Percentiles rank a stretch among this genome's conserved stretches.
These are phyloP conservation scores for Diachrysia chrysitis DNA, from an alignment of 2,888 invertebrate species.

Conservation along the genomic window DNA sequence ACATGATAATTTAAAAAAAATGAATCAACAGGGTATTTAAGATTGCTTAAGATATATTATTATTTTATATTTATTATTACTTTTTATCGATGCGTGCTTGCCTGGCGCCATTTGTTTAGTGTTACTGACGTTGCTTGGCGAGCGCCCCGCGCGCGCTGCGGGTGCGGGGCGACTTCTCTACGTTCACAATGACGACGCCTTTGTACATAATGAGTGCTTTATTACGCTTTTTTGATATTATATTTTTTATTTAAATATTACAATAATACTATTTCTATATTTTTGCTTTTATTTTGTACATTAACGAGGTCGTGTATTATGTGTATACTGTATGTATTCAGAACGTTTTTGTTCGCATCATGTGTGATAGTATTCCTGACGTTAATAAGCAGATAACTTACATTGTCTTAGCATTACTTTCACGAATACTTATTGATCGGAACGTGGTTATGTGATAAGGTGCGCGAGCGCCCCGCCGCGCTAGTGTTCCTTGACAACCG, in stretches of 20 bases:
- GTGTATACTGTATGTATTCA: constrained; percentile 43
- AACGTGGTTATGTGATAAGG: constrained; percentile 37
- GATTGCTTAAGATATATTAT: constrained; percentile 87
- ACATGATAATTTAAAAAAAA: constrained; percentile 76
- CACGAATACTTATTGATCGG: constrained; percentile 29
- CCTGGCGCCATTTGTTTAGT: constrained; percentile 71
- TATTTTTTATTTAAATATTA: constrained; percentile 71
- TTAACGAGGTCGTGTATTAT: constrained; percentile 51
- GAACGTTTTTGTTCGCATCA: constrained; percentile 33
- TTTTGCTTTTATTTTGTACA: constrained; percentile 73
- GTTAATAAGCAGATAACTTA: constrained; percentile 34
- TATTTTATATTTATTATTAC: constrained; percentile 86
- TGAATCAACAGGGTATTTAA: constrained; percentile 89
- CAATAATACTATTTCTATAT: constrained; percentile 70
- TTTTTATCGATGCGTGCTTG: constrained; percentile 68
- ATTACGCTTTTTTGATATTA: constrained; percentile 86
- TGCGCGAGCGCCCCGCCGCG: no score
- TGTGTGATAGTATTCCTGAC: constrained; percentile 32
- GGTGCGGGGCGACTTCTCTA: constrained; percentile 24
- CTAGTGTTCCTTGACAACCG: constrained; percentile 18
- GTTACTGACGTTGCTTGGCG: constrained; percentile 69
- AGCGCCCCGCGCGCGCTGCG: constrained; percentile 34
- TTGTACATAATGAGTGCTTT: constrained; percentile 86
- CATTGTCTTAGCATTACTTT: constrained; percentile 31
- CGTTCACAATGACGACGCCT: constrained; percentile 56